These are phyloP conservation scores for Malaclemys terrapin DNA, from an alignment of 2,113 vertebrate species.

Conservation along the genomic window DNA sequence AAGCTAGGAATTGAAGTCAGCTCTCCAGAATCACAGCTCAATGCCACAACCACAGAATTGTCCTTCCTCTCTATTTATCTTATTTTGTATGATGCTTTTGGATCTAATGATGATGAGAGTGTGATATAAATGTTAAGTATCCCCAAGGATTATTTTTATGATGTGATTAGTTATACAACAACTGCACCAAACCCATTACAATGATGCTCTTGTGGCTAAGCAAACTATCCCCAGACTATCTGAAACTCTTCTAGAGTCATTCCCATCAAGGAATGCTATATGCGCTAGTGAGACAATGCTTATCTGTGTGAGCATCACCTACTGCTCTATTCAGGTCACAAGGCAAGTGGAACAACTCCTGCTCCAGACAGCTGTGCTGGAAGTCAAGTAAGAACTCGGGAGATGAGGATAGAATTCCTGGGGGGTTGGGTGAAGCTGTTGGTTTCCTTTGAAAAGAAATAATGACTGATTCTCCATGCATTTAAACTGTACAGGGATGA, in stretches of 20 bases:
- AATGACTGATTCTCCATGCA: background rate
- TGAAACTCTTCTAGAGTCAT: background rate
- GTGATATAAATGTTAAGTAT: background rate
- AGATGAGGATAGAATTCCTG: background rate
- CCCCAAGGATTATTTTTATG: fast-evolving
- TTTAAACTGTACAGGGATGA: background rate
- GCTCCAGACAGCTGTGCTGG: background rate
- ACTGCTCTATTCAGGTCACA: background rate
- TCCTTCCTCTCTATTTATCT: background rate
- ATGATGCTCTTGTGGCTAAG: background rate
- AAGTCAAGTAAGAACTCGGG: background rate
- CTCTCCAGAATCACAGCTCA: background rate
- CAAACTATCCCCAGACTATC: background rate
- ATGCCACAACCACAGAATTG: background rate
- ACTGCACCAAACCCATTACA: background rate
- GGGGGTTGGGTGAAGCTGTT: background rate
- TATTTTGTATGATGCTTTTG: background rate
- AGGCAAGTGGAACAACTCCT: background rate
- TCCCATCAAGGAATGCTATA: background rate
- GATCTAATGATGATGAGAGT: background rate
- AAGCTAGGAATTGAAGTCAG: background rate
- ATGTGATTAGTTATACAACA: background rate
- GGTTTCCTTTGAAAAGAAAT: background rate
- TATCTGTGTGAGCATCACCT: fast-evolving
- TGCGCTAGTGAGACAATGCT: background rate